phyloP scores from a whole-genome alignment of 2,888 invertebrate genomes.

The Phortica okadai region DNA sequence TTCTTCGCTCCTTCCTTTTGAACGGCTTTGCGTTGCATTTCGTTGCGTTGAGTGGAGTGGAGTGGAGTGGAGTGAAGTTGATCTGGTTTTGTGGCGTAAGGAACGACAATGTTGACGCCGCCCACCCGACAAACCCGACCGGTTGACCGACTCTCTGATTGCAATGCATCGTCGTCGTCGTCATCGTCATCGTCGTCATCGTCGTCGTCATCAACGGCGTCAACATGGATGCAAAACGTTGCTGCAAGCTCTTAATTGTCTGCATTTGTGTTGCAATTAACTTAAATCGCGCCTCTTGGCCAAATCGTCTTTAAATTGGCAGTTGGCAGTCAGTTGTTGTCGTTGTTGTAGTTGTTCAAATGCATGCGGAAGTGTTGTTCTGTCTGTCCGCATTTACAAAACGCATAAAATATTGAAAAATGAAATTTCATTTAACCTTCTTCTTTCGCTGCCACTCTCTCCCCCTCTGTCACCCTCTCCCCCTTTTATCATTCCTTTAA shows the following conservation, averaged over 20 bases:
- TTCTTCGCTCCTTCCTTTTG: not conserved
- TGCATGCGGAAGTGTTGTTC: conserved; percentile 39
- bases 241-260: conserved; percentile 59
- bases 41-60: not conserved
- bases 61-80: no score
- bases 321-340: conserved; percentile 58
- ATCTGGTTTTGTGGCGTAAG: no score
- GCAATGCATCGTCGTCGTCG: not conserved
- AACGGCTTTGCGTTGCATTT: not conserved
- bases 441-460: no score
- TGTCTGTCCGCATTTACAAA: not conserved
- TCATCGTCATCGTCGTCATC: not conserved
- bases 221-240: no score
- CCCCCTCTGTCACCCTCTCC: not conserved
- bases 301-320: conserved; percentile 74
- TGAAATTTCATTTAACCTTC: no score
- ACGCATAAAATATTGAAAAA: no score
- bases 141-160: not conserved
- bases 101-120: not conserved
- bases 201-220: not conserved
- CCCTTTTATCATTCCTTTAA: conserved; percentile 48
- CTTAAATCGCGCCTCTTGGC: conserved; percentile 71
- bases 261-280: conserved; percentile 68
- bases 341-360: conserved; percentile 52
- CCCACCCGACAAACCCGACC: not conserved